These are phyloP conservation scores for Grus americana DNA, from an alignment of 2,113 vertebrate species.

Conservation along the genomic window DNA sequence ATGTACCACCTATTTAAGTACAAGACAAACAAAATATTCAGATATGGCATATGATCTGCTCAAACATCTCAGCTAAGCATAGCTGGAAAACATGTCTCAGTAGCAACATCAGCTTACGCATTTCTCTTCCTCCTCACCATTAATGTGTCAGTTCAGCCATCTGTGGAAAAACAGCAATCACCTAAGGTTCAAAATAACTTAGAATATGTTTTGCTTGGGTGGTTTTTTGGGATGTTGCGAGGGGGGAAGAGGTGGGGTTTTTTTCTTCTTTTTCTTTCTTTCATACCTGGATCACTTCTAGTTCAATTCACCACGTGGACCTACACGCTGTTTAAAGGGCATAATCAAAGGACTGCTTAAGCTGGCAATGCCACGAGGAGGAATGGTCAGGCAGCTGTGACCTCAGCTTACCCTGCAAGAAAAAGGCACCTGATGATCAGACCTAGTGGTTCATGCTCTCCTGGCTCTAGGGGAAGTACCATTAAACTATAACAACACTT, in stretches of 20 bases:
- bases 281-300: neutral
- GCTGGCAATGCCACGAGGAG: neutral
- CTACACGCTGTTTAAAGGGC: neutral
- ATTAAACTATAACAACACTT: neutral
- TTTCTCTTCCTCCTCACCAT: neutral
- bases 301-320: neutral
- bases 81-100: neutral
- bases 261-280: neutral
- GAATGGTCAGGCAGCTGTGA: neutral
- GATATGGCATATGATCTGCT: neutral
- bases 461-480: neutral
- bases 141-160: neutral
- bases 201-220: fast-evolving
- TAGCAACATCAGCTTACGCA: neutral
- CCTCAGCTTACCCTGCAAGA: neutral
- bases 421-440: neutral
- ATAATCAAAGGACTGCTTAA: neutral
- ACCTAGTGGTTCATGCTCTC: neutral
- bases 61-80: neutral
- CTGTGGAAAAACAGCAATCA: neutral
- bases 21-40: neutral
- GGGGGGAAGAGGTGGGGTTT: neutral
- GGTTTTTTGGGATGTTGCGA: neutral
- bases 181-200: neutral
- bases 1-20: neutral